Base-by-base conservation (phyloP, 1,140 invertebrate species). In the Triops cancriformis region DNA sequence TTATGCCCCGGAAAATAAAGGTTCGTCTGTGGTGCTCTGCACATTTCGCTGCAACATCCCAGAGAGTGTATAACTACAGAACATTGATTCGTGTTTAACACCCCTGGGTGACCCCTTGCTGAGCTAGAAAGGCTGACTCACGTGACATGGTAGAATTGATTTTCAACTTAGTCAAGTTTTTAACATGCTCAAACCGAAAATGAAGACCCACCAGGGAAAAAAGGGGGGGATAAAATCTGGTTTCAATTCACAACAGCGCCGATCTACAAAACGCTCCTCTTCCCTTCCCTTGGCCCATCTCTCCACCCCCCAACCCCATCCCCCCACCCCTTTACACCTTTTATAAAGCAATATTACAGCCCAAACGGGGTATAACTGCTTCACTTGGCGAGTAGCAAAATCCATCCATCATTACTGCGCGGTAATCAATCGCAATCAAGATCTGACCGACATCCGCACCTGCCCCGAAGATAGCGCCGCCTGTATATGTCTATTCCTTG, bases 31-130 rank as follows among this genome's bases (percentile, higher is more conserved):
- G 11, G 51, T 64, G 51, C 51, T 64, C 51, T 23, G 14, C 23
- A 23, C 10, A 18, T 64, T 64, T 64, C 51, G 51, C 14, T 7
- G 51, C 6, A 64, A 18, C 18, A 6, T 64, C 14, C 51, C 6
- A 64, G 23, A 64, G 51, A 64, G 51, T 64, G 51, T 23, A 64
- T 64, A 64, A n/a, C 51, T 18, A 64, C 23, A 14, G 51, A 64
- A 64, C n/a, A 23, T 23, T 64, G 51, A 64, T 64, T 64, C 51
- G 51, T 64, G 51, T 64, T 64, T 64, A 64, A 64, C 51, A 64
- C 51, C 51, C 51, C 51, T 64, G n/a, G 51, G 51, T 64, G 51
- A 64, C n/a, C 51, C 51, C 51, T 64, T 64, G 51, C 51, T 64
- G 51, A 23, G 51, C 23, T 18, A 64, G 51, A 64, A 64, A 64